Conservation (phyloP, 2,888 invertebrate genomes). For the Rhagonycha lutea region DNA sequence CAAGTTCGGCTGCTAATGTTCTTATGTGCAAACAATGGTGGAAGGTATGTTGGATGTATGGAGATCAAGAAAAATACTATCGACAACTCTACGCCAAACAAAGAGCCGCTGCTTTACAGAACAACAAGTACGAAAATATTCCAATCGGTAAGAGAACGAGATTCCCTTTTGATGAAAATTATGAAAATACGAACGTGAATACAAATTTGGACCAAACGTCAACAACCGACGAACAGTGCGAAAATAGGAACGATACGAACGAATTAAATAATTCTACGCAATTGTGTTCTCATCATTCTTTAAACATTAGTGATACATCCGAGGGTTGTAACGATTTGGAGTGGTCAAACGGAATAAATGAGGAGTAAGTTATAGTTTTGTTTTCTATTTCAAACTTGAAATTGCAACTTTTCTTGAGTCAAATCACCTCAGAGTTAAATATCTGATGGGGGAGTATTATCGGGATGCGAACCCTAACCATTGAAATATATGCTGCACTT, state of each 20-base stretch:
- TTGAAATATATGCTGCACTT: neutral
- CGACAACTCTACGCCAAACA: slow-evolving; percentile 72
- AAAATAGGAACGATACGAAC: neutral
- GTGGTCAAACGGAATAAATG: slow-evolving; percentile 16
- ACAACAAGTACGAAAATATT: slow-evolving; percentile 20
- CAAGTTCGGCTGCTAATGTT: slow-evolving; percentile 66
- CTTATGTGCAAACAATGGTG: slow-evolving; percentile 87
- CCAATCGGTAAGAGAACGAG: neutral
- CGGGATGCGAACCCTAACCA: neutral
- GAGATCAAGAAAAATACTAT: slow-evolving; percentile 84
- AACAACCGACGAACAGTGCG: neutral
- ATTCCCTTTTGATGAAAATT: slow-evolving; percentile 20
- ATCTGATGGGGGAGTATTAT: no score
- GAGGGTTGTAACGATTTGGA: slow-evolving; percentile 11
- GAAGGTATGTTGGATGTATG: slow-evolving; percentile 88
- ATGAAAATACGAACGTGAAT: slow-evolving; percentile 7
- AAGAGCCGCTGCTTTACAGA: slow-evolving; percentile 17
- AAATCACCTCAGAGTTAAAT: no score
- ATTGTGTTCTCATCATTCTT: slow-evolving; percentile 5
- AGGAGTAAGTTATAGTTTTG: slow-evolving; percentile 15
- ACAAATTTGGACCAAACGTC: neutral
- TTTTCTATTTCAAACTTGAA: neutral
- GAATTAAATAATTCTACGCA: neutral
- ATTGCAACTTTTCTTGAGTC: neutral
- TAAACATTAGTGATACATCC: slow-evolving; percentile 15